A percentile compares a stretch with the other conserved stretches of the same genome.
Conservation (phyloP, 2,113 vertebrate species). For the Muntiacus reevesi region DNA sequence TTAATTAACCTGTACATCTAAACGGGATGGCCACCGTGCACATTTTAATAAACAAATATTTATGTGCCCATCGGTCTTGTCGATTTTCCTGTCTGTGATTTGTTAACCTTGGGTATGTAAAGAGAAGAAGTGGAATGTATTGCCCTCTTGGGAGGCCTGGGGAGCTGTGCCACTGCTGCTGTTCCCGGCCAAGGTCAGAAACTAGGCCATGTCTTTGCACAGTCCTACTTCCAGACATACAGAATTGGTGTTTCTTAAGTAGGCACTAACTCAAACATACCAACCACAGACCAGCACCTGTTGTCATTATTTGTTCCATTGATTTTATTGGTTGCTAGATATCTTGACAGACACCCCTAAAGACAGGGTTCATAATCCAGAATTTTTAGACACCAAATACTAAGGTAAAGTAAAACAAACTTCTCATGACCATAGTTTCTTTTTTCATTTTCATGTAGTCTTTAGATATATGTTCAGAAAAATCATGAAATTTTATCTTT, state of each 20-base stretch:
- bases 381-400: not conserved
- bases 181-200: not conserved
- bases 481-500: not conserved
- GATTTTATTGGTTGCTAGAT: not conserved
- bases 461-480: not conserved
- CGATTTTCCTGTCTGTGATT: conserved; percentile 28
- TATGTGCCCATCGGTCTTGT: conserved; percentile 22
- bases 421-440: not conserved
- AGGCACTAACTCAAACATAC: not conserved
- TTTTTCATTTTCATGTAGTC: not conserved
- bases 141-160: not conserved
- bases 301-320: not conserved
- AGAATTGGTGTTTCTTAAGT: not conserved
- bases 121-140: not conserved
- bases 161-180: not conserved
- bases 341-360: not conserved
- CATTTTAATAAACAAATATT: conserved; percentile 56
- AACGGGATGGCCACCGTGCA: not conserved
- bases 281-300: not conserved
- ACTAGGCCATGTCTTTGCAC: not conserved
- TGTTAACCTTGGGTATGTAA: not conserved
- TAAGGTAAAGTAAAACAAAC: conserved; percentile 15
- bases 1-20: conserved; percentile 24
- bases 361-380: not conserved
- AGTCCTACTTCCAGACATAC: not conserved